phyloP scores from a whole-genome alignment of 2,797 vertebrate genomes.

The Bryconaethiops microstoma region DNA sequence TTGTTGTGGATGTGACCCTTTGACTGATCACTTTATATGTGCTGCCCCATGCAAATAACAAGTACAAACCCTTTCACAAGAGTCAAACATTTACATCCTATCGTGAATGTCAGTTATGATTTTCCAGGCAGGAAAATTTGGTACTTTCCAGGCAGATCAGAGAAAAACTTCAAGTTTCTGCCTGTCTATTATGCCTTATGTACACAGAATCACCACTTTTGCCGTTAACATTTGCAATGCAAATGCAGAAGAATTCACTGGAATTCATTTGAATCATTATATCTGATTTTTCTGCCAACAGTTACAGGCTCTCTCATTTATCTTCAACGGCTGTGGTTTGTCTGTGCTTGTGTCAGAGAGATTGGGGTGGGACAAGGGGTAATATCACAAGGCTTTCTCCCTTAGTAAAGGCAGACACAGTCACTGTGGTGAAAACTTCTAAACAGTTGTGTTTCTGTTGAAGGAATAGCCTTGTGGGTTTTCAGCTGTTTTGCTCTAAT shows the following conservation, averaged over 20 bases:
- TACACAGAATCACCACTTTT: conserved; percentile 2
- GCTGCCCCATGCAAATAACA: neutral
- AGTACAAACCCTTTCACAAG: neutral
- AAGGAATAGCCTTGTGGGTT: neutral
- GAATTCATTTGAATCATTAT: conserved; percentile 30
- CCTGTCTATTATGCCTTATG: conserved; percentile 19
- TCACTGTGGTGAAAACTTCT: neutral
- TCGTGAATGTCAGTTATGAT: neutral
- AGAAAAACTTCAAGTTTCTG: conserved; percentile 28
- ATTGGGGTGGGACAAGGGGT: neutral
- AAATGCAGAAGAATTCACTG: conserved; percentile 44
- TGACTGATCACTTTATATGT: neutral
- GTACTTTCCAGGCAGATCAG: conserved; percentile 14
- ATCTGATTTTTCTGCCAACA: conserved; percentile 43
- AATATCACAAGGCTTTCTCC: conserved; percentile 20
- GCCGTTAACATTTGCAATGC: conserved; percentile 55
- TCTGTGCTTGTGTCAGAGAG: conserved; percentile 14
- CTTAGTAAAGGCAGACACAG: conserved; percentile 11
- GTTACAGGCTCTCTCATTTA: conserved; percentile 37
- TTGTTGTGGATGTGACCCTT: neutral
- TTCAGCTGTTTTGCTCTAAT: conserved; percentile 24
- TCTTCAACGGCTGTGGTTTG: conserved; percentile 45
- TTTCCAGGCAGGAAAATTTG: conserved; percentile 14
- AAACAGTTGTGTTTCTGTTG: conserved; percentile 5
- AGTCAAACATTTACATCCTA: neutral